These are phyloP conservation scores for Syngnathus typhle DNA, from an alignment of 2,113 vertebrate genomes.

Conservation along the genomic window DNA sequence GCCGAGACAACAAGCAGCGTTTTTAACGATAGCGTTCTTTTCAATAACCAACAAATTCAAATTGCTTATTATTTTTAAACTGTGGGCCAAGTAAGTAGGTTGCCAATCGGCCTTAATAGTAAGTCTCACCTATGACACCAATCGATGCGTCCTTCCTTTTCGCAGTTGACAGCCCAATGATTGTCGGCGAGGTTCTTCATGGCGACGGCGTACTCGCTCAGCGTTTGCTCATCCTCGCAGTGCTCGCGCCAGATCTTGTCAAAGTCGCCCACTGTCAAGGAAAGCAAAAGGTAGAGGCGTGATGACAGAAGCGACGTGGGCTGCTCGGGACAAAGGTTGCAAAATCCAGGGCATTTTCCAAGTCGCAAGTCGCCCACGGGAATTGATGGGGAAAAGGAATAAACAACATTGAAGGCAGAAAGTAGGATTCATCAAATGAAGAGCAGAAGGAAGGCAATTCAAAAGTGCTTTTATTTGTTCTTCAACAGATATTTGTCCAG, in stretches of 20 bases:
- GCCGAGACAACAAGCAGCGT: slow-evolving; percentile 28
- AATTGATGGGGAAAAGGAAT: not conserved
- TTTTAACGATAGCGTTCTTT: not conserved
- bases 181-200: slow-evolving; percentile 98
- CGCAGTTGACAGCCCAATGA: slow-evolving; percentile 91
- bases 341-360: not conserved
- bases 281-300: too few species aligned
- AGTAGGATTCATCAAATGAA: not conserved
- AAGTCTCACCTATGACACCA: slow-evolving; percentile 91
- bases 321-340: not conserved
- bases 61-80: not conserved
- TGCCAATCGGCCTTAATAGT: not conserved
- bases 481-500: not conserved
- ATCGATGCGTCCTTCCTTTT: slow-evolving; percentile 95
- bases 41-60: not conserved
- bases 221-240: slow-evolving; percentile 92
- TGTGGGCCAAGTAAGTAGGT: not conserved
- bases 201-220: slow-evolving; percentile 94
- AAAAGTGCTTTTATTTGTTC: not conserved
- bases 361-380: not conserved
- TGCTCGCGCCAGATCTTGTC: slow-evolving; percentile 98
- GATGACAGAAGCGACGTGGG: not conserved
- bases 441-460: not conserved
- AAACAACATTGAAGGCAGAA: too few species aligned
- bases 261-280: slow-evolving; percentile 88